Evolutionary conservation across 2,113 vertebrate species (phyloP).

Genomic region (Meriones unguiculatus): DNA sequence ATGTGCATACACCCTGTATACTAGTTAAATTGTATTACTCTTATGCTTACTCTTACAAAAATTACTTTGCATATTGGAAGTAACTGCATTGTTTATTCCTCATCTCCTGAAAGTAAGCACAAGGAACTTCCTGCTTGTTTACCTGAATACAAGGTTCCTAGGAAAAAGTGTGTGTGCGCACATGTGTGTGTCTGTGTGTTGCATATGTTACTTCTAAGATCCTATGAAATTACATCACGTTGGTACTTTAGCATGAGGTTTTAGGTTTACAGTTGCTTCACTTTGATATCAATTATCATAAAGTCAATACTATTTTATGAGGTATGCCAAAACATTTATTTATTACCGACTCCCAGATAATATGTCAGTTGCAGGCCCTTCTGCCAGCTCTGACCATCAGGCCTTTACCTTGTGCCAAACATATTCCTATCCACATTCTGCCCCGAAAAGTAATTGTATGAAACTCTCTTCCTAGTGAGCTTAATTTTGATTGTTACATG

Average conservation of each 20-base stretch:
- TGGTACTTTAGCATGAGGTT: neutral
- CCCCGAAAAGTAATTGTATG: too few relatives aligned
- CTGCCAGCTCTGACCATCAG: neutral
- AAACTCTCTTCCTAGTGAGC: neutral
- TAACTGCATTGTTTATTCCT: neutral
- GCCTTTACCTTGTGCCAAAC: fast-evolving
- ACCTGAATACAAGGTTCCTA: neutral
- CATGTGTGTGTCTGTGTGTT: neutral
- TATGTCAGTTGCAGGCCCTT: neutral
- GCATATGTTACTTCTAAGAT: neutral
- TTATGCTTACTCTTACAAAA: neutral
- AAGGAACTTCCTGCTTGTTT: neutral
- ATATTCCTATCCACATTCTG: neutral
- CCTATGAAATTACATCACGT: neutral
- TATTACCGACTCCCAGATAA: neutral
- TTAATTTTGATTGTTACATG: neutral
- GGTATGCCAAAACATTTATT: neutral
- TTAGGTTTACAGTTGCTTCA: neutral
- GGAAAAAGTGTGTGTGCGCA: neutral
- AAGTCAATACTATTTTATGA: neutral
- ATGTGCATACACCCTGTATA: fast-evolving
- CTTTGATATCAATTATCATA: neutral
- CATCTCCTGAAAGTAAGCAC: neutral
- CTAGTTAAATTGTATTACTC: neutral
- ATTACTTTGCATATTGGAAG: neutral